Evolutionary conservation across 2,113 vertebrate species (phyloP).

Genomic region (Tauraco erythrolophus): DNA sequence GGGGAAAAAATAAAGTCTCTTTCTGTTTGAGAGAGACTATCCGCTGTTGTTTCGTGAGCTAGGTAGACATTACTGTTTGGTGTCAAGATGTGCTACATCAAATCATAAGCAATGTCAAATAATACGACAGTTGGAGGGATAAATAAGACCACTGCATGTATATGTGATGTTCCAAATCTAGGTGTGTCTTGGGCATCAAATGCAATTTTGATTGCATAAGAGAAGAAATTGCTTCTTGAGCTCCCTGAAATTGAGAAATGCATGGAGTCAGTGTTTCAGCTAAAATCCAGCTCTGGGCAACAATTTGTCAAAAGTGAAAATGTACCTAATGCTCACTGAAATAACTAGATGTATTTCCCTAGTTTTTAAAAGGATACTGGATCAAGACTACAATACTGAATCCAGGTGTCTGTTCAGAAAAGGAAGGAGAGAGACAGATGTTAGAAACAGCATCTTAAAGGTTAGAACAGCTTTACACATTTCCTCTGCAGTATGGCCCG

Average conservation of each 20-base stretch:
- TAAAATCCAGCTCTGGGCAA: neutral
- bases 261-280: neutral
- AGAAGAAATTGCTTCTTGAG: neutral
- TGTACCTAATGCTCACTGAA: neutral
- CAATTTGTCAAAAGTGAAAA: neutral
- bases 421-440: neutral
- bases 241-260: neutral
- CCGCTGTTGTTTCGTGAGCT: neutral
- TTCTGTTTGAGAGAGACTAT: neutral
- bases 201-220: neutral
- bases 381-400: neutral
- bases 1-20: neutral
- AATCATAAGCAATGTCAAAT: neutral
- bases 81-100: neutral
- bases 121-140: neutral
- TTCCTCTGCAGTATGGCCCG: neutral
- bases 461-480: neutral
- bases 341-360: neutral
- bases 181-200: neutral
- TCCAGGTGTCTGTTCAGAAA: neutral
- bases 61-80: neutral
- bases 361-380: neutral
- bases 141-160: neutral
- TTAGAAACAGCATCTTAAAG: neutral
- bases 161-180: neutral